Evolutionary conservation across 2,113 vertebrate species (phyloP).

Genomic region (Python bivittatus): DNA sequence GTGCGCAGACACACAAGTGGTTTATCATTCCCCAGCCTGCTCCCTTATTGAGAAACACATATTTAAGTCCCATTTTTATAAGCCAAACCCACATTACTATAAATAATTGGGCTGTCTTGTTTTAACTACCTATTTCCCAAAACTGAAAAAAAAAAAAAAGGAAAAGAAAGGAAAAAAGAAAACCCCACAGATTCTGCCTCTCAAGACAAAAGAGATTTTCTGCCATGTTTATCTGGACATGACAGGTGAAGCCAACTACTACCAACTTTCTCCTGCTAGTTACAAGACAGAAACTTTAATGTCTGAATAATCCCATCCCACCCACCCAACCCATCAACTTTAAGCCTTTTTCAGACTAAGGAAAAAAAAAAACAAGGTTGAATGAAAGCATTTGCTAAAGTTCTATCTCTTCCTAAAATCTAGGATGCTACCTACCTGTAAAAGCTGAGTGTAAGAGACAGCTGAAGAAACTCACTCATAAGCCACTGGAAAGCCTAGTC

Average conservation of each 20-base stretch:
- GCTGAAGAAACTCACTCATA: constrained; percentile 63
- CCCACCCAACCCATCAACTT: neutral
- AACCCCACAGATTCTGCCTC: constrained; percentile 29
- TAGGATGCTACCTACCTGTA: constrained; percentile 78
- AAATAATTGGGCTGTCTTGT: constrained; percentile 54
- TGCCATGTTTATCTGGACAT: constrained; percentile 32
- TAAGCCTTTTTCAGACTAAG: constrained; percentile 65
- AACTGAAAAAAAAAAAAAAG: constrained; percentile 29
- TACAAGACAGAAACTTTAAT: constrained; percentile 52
- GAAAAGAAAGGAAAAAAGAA: constrained; percentile 28
- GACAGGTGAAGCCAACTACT: constrained; percentile 53
- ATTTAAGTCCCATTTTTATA: constrained; percentile 32
- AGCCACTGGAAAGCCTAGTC: constrained; percentile 66
- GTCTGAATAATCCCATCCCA: constrained; percentile 56
- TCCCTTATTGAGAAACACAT: constrained; percentile 49
- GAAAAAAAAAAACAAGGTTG: constrained; percentile 47
- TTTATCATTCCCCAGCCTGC: constrained; percentile 37
- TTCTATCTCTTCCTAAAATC: constrained; percentile 61
- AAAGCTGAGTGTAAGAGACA: constrained; percentile 69
- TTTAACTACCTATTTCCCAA: constrained; percentile 30
- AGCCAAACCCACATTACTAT: constrained; percentile 51
- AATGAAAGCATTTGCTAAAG: constrained; percentile 62
- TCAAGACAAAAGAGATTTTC: constrained; percentile 30
- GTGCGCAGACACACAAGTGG: constrained; percentile 39
- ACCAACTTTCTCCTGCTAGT: constrained; percentile 54